These are phyloP conservation scores for Eucera pruinosa DNA, from an alignment of 2,888 invertebrate species.

Conservation along the genomic window DNA sequence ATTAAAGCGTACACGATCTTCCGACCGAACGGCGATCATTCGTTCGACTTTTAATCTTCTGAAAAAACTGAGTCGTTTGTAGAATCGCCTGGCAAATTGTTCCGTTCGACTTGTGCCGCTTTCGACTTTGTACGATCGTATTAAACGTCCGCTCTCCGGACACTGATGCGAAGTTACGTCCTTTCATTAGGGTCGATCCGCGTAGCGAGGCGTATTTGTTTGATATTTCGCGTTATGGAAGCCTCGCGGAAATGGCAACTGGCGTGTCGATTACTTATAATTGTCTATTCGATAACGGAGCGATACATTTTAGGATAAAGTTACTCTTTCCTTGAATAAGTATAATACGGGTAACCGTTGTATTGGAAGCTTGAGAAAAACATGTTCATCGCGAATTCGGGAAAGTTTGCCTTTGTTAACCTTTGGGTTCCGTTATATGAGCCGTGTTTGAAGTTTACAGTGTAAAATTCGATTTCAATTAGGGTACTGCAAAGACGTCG, in stretches of 20 bases:
- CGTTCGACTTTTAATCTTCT: constrained; percentile 57
- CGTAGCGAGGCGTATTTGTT: neutral
- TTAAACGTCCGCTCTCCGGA: neutral
- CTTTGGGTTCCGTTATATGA: too few species aligned
- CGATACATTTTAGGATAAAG: too few species aligned
- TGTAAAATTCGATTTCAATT: too few species aligned
- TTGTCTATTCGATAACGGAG: neutral
- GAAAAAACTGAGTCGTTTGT: constrained; percentile 37
- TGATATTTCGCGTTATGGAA: neutral
- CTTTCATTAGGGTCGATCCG: constrained; percentile 6
- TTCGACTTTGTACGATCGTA: constrained; percentile 3
- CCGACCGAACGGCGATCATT: constrained; percentile 37
- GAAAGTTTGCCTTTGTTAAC: too few species aligned
- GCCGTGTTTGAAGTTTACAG: too few species aligned
- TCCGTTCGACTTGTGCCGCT: constrained; percentile 12
- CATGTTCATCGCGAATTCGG: too few species aligned
- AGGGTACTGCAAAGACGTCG: too few species aligned
- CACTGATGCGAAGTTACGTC: constrained; percentile 3
- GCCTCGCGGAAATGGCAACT: too few species aligned
- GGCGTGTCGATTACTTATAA: neutral
- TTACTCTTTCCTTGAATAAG: neutral
- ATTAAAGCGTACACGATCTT: constrained; percentile 60
- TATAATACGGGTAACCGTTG: too few species aligned
- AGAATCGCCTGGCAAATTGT: constrained; percentile 44
- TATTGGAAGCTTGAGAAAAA: neutral